Evolutionary conservation across 2,888 invertebrate species (phyloP).

Genomic region (Agonopterix arenella): DNA sequence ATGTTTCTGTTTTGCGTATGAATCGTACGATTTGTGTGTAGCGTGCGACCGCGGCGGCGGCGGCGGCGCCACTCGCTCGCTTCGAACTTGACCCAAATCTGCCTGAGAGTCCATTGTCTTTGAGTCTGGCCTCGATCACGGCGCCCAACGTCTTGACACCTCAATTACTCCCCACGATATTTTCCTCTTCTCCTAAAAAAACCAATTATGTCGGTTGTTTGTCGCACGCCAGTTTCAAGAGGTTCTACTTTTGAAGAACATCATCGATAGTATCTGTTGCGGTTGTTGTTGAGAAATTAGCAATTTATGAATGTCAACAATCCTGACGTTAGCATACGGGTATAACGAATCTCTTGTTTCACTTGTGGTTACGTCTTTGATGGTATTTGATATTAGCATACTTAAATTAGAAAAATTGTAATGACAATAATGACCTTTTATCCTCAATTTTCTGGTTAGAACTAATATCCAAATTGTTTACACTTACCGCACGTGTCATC

Average conservation of each 20-base stretch:
- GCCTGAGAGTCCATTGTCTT: constrained; percentile 59
- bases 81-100: constrained; percentile 69
- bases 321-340: too few species aligned
- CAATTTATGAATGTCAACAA: too few species aligned
- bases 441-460: too few species aligned
- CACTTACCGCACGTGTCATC: constrained; percentile 29
- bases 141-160: constrained; percentile 28
- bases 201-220: constrained; percentile 9
- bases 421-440: too few species aligned
- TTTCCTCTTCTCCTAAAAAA: constrained; percentile 9
- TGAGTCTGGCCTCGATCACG: constrained; percentile 40
- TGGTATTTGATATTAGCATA: too few species aligned
- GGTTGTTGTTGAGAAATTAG: too few species aligned
- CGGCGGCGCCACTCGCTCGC: constrained; percentile 32
- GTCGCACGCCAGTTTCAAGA: constrained; percentile 6
- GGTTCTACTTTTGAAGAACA: too few species aligned
- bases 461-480: neutral
- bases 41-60: constrained; percentile 11
- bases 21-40: neutral
- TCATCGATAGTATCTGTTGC: too few species aligned
- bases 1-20: too few species aligned
- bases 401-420: too few species aligned
- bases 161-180: constrained; percentile 30
- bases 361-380: too few species aligned
- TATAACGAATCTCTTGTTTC: too few species aligned